Evolutionary conservation across 2,888 invertebrate species (phyloP), one percentile per base, ranked within the genome.

Genomic region (Lycophotia porphyrea): DNA sequence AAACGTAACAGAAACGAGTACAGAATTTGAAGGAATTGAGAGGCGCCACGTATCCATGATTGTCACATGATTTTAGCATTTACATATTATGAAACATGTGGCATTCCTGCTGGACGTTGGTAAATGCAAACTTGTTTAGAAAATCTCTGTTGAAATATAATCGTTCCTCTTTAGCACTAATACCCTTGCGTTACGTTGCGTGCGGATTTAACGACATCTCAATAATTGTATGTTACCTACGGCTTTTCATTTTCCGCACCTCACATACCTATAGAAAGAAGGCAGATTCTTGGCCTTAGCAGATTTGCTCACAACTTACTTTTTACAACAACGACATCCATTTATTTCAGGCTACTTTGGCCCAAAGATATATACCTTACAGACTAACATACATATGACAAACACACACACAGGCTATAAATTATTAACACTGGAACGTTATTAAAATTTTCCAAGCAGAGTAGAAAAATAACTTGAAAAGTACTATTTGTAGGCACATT

Each of bases 41-140:
- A 67, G 75, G 52, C 71, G 72, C 70, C 67, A 60, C 24, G 42
- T 58, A 60, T 69, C 61, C 49, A 49, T 49, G 31, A 11, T 11
- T 55, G 39, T 64, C 52, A 67, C 49, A 63, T 66, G n/a, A n/a
- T 44, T 42, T 52, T 58, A 71, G 31, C 64, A 74, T 76, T 76
- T 75, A 65, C 61, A 73, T 67, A 71, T 76, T 72, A 74, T 76
- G 74, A 81, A 78, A 81, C 63, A 24, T 61, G 27, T 55, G 8
- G 36, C 63, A 81, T 78, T 86, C 68, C 74, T 75, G 58, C 4
- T 64, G 63, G 63, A 63, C 78, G 58, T 18, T 39, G 31, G n/a
- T 47, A 68, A 67, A 70, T 71, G 71, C 58, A 81, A 78, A 86
- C 86, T 66, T 86, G 76, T 72, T 83, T 69, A 63, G 76, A 82